These are phyloP conservation scores for Drosophila baimaii DNA, from an alignment of 1,140 invertebrate species.

Conservation along the genomic window DNA sequence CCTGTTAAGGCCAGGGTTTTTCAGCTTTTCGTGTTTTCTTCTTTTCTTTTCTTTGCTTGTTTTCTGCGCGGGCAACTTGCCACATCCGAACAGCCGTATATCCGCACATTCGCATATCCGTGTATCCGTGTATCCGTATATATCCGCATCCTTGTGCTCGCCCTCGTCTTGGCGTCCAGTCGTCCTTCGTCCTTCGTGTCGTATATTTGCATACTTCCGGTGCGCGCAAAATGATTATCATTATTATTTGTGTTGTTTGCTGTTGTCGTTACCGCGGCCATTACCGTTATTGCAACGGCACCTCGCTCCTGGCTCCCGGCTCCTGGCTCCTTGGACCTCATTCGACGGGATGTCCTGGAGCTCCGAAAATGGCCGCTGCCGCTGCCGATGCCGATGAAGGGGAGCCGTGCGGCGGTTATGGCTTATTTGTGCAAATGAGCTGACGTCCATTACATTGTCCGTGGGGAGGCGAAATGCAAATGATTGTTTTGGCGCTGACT, in stretches of 20 bases:
- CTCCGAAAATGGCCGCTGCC: conserved; percentile 48
- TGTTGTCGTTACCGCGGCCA: conserved; percentile 76
- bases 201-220: conserved; percentile 81
- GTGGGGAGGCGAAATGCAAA: conserved; percentile 68
- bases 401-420: conserved; percentile 66
- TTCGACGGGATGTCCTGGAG: conserved; percentile 19
- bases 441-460: conserved; percentile 75
- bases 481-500: conserved; percentile 61
- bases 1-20: conserved; percentile 53
- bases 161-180: conserved; percentile 25
- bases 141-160: conserved; percentile 39
- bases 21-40: conserved; percentile 1
- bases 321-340: conserved; percentile 10
- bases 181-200: conserved; percentile 45
- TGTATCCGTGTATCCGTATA: conserved; percentile 27
- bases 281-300: conserved; percentile 76
- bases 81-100: conserved; percentile 29
- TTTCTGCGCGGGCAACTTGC: conserved; percentile 19
- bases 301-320: conserved; percentile 24
- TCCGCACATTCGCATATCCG: conserved; percentile 26
- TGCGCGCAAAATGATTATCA: conserved; percentile 81
- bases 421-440: conserved; percentile 81
- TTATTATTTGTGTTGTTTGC: conserved; percentile 82
- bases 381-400: conserved; percentile 29
- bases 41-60: background rate